These are phyloP conservation scores for Thinocorus orbignyianus DNA, from an alignment of 2,113 vertebrate species.

Conservation along the genomic window DNA sequence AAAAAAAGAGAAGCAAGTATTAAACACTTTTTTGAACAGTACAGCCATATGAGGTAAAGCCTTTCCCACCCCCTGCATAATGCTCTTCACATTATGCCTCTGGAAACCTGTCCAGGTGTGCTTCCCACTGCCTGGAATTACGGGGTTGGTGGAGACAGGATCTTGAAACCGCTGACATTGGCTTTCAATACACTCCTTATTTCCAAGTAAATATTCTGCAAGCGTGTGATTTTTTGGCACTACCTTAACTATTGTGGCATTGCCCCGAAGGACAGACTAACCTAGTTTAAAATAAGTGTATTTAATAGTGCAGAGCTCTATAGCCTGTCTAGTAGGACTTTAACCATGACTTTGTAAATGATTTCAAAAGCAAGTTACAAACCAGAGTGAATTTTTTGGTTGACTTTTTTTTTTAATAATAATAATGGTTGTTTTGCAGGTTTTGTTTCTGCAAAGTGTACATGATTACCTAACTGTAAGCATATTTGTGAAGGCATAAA, in stretches of 20 bases:
- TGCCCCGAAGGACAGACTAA: constrained; percentile 60
- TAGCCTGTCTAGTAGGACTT: constrained; percentile 26
- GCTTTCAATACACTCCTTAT: constrained; percentile 11
- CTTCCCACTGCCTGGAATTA: background rate
- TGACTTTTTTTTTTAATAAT: background rate
- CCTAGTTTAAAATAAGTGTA: constrained; percentile 32
- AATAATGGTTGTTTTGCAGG: background rate
- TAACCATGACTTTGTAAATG: constrained; percentile 31
- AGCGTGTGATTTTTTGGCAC: constrained; percentile 46
- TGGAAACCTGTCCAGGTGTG: constrained; percentile 10
- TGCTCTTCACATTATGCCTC: background rate
- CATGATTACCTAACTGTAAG: background rate
- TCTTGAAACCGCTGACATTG: constrained; percentile 9
- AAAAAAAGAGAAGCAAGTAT: background rate
- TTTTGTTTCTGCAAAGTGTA: background rate
- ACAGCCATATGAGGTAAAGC: background rate
- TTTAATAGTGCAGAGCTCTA: constrained; percentile 28
- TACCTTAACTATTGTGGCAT: constrained; percentile 44
- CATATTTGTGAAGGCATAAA: background rate
- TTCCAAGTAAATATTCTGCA: constrained; percentile 54
- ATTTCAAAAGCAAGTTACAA: constrained; percentile 44
- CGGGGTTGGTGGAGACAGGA: background rate
- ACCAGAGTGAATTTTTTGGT: background rate
- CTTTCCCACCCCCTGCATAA: background rate
- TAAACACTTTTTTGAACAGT: background rate